Percentiles rank a stretch among this genome's conserved stretches.
These are phyloP conservation scores for Miniopterus natalensis DNA, from an alignment of 2,113 vertebrate species.

Conservation along the genomic window DNA sequence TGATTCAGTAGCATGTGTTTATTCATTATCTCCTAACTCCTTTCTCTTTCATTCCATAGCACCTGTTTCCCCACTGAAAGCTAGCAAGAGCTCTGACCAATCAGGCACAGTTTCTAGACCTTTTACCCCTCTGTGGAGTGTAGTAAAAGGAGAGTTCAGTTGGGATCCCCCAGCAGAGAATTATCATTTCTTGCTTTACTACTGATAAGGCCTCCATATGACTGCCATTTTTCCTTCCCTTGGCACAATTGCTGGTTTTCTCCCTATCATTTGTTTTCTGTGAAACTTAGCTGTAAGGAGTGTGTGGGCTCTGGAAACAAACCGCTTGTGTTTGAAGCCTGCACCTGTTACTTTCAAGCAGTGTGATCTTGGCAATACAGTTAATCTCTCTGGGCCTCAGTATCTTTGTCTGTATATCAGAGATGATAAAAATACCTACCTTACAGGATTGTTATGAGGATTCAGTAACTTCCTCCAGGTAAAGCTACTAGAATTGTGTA, in stretches of 20 bases:
- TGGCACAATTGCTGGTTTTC: constrained; percentile 6
- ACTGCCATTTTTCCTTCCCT: background rate
- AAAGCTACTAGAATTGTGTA: constrained; percentile 27
- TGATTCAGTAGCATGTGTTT: background rate
- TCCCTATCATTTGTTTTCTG: constrained; percentile 14
- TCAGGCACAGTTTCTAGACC: background rate
- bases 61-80: background rate
- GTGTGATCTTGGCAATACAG: background rate
- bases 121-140: background rate
- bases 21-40: background rate
- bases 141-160: background rate
- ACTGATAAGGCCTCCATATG: background rate
- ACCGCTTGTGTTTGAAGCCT: constrained; percentile 43
- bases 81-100: background rate
- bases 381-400: background rate
- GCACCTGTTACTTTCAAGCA: background rate
- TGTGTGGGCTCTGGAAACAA: background rate
- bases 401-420: background rate
- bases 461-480: constrained; percentile 4
- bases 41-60: background rate
- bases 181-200: background rate
- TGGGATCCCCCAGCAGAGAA: background rate
- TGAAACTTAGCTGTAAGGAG: background rate
- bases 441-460: background rate
- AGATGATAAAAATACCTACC: background rate